Conservation (phyloP, 1,140 invertebrate species). For the Elymnias hypermnestra region DNA sequence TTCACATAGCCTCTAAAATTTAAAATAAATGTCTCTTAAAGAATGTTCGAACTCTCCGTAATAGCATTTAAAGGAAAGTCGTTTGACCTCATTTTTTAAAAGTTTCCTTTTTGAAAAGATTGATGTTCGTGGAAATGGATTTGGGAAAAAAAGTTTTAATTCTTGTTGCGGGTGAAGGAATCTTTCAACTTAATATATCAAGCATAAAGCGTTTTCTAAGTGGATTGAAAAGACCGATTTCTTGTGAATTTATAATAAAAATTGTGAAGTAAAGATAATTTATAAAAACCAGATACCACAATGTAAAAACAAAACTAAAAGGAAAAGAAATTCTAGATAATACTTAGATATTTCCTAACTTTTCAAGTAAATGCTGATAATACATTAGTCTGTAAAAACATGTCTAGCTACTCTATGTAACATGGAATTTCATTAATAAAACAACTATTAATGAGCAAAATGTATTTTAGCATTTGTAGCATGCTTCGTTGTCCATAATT, state of each 20-base stretch:
- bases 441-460: neutral
- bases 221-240: neutral
- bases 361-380: no score
- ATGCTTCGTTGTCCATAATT: neutral
- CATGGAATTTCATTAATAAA: neutral
- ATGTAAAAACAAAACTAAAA: no score
- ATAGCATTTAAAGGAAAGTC: slow-evolving; percentile 52
- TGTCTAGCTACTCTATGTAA: neutral
- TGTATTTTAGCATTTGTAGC: neutral
- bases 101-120: slow-evolving; percentile 54
- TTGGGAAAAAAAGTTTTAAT: slow-evolving; percentile 34
- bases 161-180: slow-evolving; percentile 9
- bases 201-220: neutral
- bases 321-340: no score
- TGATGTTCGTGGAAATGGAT: slow-evolving; percentile 54
- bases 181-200: slow-evolving; percentile 9
- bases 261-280: no score
- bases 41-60: slow-evolving; percentile 49
- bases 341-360: no score
- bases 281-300: no score
- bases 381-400: no score
- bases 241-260: no score
- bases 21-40: slow-evolving; percentile 29
- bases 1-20: slow-evolving; percentile 5
- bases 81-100: slow-evolving; percentile 57